Percentiles rank a stretch among this genome's conserved stretches.
Evolutionary conservation across 2,113 vertebrate species (phyloP).

Genomic region (Globicephala melas): DNA sequence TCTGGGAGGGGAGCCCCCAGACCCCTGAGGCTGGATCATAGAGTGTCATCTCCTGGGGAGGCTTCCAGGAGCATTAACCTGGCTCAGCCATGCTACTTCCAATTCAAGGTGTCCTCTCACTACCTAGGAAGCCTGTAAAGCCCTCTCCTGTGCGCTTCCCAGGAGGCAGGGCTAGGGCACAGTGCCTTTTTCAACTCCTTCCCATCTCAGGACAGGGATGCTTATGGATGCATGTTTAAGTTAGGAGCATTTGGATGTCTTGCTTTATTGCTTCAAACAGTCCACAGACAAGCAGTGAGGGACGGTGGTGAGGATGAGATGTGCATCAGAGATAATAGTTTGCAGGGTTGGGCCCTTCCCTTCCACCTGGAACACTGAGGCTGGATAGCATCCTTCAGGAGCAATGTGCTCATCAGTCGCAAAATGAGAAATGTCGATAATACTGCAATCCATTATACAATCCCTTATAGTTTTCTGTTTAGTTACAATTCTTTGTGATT

Average conservation of each 20-base stretch:
- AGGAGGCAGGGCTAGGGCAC: not conserved
- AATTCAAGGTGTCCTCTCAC: not conserved
- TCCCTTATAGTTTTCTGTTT: not conserved
- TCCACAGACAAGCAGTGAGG: not conserved
- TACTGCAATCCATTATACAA: not conserved
- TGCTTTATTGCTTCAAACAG: not conserved
- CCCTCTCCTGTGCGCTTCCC: not conserved
- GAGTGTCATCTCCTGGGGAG: not conserved
- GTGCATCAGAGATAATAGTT: not conserved
- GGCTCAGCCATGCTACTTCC: not conserved
- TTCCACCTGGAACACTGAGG: not conserved
- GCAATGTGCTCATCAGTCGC: not conserved
- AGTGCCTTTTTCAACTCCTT: not conserved
- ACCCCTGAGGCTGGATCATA: not conserved
- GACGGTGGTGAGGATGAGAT: not conserved
- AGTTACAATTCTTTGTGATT: constrained; percentile 19
- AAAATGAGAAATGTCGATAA: not conserved
- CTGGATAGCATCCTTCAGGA: not conserved
- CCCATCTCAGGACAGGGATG: not conserved
- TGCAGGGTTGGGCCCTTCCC: not conserved
- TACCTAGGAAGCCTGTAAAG: not conserved
- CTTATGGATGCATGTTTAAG: not conserved
- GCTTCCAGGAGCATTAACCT: not conserved
- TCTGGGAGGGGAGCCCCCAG: not conserved
- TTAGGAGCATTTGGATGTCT: not conserved